These are phyloP conservation scores for Microtus oregoni DNA, from an alignment of 2,113 vertebrate genomes.

Conservation along the genomic window DNA sequence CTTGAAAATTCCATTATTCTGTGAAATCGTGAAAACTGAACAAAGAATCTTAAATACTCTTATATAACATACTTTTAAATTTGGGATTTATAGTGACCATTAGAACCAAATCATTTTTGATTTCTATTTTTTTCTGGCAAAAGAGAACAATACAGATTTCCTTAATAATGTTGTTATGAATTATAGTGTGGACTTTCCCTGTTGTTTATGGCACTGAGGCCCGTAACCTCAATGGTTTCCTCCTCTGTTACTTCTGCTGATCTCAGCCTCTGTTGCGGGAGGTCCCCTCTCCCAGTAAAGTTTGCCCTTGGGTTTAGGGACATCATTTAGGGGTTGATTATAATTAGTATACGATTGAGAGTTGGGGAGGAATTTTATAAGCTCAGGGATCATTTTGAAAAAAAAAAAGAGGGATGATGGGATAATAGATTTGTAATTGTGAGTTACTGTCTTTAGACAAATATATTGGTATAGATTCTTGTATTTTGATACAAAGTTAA, in stretches of 20 bases:
- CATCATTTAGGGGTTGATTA: too few species aligned
- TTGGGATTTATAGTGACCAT: neutral
- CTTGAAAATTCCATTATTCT: neutral
- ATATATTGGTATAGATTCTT: too few species aligned
- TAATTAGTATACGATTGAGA: too few species aligned
- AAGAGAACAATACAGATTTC: neutral
- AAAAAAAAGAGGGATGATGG: too few species aligned
- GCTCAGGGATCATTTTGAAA: too few species aligned
- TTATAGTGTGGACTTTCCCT: neutral
- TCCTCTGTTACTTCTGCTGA: neutral
- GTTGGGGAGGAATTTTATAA: too few species aligned
- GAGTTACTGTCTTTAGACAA: too few species aligned
- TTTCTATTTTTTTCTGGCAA: conserved; percentile 20
- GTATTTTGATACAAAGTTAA: too few species aligned
- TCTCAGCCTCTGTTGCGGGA: neutral
- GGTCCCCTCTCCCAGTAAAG: too few species aligned
- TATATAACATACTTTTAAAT: neutral
- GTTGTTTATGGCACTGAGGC: neutral
- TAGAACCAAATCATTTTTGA: neutral
- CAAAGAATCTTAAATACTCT: neutral
- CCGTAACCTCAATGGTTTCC: fast-evolving
- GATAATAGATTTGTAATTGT: too few species aligned
- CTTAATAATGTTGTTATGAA: neutral
- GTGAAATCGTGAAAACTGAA: neutral
- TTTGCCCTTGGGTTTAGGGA: too few species aligned